Percentiles rank a stretch among this genome's conserved stretches.
phyloP scores from a whole-genome alignment of 2,113 vertebrate species.

The pig (Sus scrofa) region T2T-Sscrofa CM000814.6:31903001-31903500 shows the following conservation, averaged over 20 bases:
- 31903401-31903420: conserved; percentile 88
- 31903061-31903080: neutral
- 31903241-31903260: neutral
- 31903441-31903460: neutral
- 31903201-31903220: neutral
- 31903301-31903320: conserved; percentile 85
- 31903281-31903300: fast-evolving
- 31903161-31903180: neutral
- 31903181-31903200: neutral
- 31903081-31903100: neutral
- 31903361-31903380: conserved; percentile 85
- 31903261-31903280: fast-evolving
- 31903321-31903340: conserved; percentile 86
- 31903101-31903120: neutral
- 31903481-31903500: neutral
- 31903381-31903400: conserved; percentile 88
- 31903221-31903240: neutral
- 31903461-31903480: neutral
- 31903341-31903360: conserved; percentile 85
- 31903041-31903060: neutral
- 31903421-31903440: conserved; percentile 87
- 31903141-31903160: neutral
- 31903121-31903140: neutral
- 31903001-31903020: neutral
- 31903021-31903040: neutral